phyloP scores from a whole-genome alignment of 2,888 invertebrate species.

The Stenichneumon culpator region DNA sequence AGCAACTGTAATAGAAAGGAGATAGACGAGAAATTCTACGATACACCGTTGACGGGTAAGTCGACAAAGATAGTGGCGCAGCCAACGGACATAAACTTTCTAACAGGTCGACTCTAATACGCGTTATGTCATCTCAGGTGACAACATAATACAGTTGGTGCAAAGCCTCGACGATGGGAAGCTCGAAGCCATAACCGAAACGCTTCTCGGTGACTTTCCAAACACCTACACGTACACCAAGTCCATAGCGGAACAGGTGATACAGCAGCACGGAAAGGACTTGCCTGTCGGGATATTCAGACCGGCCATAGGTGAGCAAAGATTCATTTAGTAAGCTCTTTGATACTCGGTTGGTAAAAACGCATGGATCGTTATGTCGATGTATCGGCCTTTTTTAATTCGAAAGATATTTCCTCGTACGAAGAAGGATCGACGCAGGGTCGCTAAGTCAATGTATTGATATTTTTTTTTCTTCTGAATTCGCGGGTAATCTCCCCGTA shows the following conservation, averaged over 20 bases:
- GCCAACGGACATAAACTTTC: not conserved
- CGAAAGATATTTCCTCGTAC: constrained; percentile 85
- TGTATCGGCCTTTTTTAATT: not conserved
- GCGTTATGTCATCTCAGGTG: constrained; percentile 73
- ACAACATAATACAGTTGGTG: constrained; percentile 82
- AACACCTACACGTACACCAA: constrained; percentile 92
- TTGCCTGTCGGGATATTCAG: constrained; percentile 89
- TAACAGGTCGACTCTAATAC: not conserved
- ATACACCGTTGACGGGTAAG: constrained; percentile 81
- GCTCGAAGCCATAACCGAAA: constrained; percentile 80
- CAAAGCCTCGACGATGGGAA: constrained; percentile 82
- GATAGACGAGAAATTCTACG: constrained; percentile 85
- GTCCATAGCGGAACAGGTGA: constrained; percentile 89
- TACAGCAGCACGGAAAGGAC: constrained; percentile 86
- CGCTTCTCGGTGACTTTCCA: constrained; percentile 86
- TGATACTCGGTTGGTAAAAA: not conserved
- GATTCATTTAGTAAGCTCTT: constrained; percentile 9
- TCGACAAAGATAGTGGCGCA: not conserved
- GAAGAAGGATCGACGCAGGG: constrained; percentile 79
- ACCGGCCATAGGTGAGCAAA: constrained; percentile 88
- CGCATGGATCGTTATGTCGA: not conserved
- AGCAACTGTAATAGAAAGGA: constrained; percentile 88
- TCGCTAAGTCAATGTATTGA: not conserved
- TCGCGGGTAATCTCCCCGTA: constrained; percentile 85
- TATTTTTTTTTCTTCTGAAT: constrained; percentile 56